Conservation (phyloP, 2,888 invertebrate species). For the Andricus curvator region DNA sequence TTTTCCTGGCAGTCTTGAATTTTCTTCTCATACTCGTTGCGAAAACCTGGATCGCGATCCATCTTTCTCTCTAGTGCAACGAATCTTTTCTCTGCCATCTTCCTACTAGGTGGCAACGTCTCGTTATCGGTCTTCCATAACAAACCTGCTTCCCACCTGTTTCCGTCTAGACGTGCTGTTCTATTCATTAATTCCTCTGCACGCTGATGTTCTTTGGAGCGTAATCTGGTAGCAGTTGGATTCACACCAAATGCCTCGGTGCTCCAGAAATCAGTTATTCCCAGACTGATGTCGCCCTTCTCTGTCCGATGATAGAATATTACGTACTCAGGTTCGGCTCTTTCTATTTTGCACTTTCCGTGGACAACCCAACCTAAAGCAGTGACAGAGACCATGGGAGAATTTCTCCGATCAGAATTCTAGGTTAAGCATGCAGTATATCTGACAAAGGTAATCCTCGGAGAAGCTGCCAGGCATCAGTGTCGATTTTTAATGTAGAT, state of each 20-base stretch:
- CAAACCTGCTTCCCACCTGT: not conserved
- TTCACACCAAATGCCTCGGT: not conserved
- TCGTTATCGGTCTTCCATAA: not conserved
- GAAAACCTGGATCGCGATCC: not conserved
- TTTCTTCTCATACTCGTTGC: not conserved
- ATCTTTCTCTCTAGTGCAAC: not conserved
- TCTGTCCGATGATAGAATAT: not conserved
- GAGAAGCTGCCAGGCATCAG: not conserved
- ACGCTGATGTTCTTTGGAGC: not conserved
- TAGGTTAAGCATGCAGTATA: not conserved
- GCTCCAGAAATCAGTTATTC: not conserved
- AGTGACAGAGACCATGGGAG: constrained; percentile 45
- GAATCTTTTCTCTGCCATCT: constrained; percentile 3
- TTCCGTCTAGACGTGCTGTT: not conserved
- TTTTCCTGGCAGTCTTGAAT: not conserved
- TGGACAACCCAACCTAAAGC: constrained; percentile 45
- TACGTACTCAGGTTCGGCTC: not conserved
- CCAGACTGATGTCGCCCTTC: not conserved
- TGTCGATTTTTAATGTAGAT: not conserved
- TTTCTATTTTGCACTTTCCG: constrained; percentile 29
- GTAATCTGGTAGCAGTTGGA: not conserved
- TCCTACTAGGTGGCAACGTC: not conserved
- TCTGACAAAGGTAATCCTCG: not conserved
- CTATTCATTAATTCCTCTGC: not conserved
- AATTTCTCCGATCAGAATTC: not conserved